Evolutionary conservation across 2,888 invertebrate genomes (phyloP), one percentile per base, ranked within the genome.

Genomic region (Panzeria rudis): DNA sequence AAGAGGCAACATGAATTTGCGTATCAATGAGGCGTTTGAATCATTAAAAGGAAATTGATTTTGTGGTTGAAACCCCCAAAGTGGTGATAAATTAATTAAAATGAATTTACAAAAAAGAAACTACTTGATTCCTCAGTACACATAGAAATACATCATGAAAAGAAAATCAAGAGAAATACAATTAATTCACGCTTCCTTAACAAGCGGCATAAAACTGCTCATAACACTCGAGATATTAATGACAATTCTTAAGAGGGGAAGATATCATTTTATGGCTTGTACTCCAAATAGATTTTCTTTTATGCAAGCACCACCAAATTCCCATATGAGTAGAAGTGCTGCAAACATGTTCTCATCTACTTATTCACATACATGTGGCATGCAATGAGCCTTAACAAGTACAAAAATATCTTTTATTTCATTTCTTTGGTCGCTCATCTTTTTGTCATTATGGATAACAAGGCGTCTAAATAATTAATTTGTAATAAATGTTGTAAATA

Each of bases 141-240:
- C 25, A 68, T 35, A 23, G 15, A 56, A 38, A 25, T 9, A 15
- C 20, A 25, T 25, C 32, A 35, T 17, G 17, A 59, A 52, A 59
- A 9, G 20, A 17, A 89, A 89, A 87, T 17, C 35, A 54, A 41
- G 23, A 47, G 32, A 38, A 68, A 77, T 61, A 88, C 90, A 90
- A 91, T 91, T 90, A 91, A 90, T 91, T 91, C 89, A 89, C 90
- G 91, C 91, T 91, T 90, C 91, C 89, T 88, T 89, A 89, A 88
- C 86, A 87, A 88, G 73, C 85, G 62, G 72, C 82, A 86, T 73
- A 61, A 77, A 72, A 81, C 41, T 82, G 32, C 32, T 71, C 84
- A 73, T 71, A 78, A 79, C 75, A 82, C 23, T 44, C 1, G 56
- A 54, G 50, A 41, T 62, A 62, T 50, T 69, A 38, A 47, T 62